These are phyloP conservation scores for Amphipyra berbera DNA, from an alignment of 2,888 invertebrate genomes.

Conservation along the genomic window DNA sequence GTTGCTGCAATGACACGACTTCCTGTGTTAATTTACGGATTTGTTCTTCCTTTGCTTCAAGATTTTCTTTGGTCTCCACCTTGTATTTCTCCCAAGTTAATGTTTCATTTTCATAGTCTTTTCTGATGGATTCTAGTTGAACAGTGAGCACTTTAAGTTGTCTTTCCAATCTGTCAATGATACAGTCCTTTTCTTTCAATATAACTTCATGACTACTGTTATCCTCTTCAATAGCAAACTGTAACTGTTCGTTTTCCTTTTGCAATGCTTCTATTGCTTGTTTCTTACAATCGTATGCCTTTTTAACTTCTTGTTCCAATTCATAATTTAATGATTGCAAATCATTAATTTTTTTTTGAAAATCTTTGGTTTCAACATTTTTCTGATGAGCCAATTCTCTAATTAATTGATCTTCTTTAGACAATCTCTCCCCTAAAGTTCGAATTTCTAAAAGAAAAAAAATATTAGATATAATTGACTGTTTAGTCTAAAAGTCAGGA, in stretches of 20 bases:
- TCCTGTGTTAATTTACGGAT: slow-evolving; percentile 54
- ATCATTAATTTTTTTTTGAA: slow-evolving; percentile 55
- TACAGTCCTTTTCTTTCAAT: slow-evolving; percentile 69
- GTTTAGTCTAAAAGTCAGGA: too few species aligned
- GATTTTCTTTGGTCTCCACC: slow-evolving; percentile 57
- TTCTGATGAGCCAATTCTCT: slow-evolving; percentile 54
- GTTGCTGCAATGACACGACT: slow-evolving; percentile 42
- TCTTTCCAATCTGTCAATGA: slow-evolving; percentile 69
- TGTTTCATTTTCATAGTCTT: slow-evolving; percentile 65
- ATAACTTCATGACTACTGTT: slow-evolving; percentile 69
- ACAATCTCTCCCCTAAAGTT: slow-evolving; percentile 52
- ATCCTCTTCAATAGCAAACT: slow-evolving; percentile 69
- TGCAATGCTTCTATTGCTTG: slow-evolving; percentile 63
- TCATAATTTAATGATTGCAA: slow-evolving; percentile 56
- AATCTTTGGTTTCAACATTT: slow-evolving; percentile 56
- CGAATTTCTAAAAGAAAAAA: slow-evolving; percentile 62
- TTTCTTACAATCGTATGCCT: slow-evolving; percentile 57
- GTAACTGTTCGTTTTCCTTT: slow-evolving; percentile 71
- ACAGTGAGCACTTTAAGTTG: slow-evolving; percentile 59
- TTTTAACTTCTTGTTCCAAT: slow-evolving; percentile 63
- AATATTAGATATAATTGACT: not conserved
- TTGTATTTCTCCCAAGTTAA: slow-evolving; percentile 65
- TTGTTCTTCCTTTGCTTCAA: slow-evolving; percentile 61
- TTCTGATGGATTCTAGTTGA: slow-evolving; percentile 62
- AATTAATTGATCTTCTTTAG: slow-evolving; percentile 44